phyloP scores from a whole-genome alignment of 2,888 invertebrate species.

The Dynastes hyllus region DNA sequence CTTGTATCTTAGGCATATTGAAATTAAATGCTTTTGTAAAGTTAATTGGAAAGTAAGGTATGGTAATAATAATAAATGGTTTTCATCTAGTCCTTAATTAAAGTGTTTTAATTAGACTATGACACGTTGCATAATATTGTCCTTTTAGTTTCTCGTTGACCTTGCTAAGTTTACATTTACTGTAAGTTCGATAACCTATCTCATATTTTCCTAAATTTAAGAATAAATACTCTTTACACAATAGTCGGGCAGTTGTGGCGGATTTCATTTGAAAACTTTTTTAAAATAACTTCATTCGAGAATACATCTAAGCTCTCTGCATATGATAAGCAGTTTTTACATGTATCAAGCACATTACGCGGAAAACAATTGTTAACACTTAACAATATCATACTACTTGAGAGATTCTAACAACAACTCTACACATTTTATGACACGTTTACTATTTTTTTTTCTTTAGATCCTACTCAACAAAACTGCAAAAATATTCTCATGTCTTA shows the following conservation, averaged over 20 bases:
- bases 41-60: no score
- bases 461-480: constrained; percentile 29
- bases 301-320: constrained; percentile 33
- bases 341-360: constrained; percentile 16
- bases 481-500: constrained; percentile 36
- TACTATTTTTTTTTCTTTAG: not conserved
- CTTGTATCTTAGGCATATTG: no score
- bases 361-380: not conserved
- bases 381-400: constrained; percentile 1
- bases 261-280: constrained; percentile 49
- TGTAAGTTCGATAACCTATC: constrained; percentile 25
- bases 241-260: constrained; percentile 58
- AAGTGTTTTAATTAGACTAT: not conserved
- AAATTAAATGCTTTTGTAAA: no score
- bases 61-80: not conserved
- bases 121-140: not conserved
- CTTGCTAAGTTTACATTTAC: constrained; percentile 17
- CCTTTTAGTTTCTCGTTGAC: not conserved
- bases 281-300: constrained; percentile 21
- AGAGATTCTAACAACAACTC: not conserved
- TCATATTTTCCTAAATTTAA: constrained; percentile 30
- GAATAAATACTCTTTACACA: constrained; percentile 42
- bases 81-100: not conserved
- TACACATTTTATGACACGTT: constrained; percentile 11
- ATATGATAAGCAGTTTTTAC: constrained; percentile 28